Conservation (phyloP, 2,888 invertebrate genomes). For the Meghimatium bilineatum region DNA sequence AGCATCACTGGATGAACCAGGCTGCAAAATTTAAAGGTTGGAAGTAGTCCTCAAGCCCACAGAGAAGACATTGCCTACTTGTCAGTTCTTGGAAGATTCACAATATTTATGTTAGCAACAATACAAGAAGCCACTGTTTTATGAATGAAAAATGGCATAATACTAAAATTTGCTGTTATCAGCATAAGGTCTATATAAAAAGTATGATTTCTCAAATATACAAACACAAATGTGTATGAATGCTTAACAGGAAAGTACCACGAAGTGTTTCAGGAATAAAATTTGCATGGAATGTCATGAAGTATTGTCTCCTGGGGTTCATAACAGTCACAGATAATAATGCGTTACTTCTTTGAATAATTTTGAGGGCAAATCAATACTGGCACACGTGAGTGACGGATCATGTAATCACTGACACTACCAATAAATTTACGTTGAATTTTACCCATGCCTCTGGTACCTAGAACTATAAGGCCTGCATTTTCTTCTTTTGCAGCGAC, state of each 20-base stretch:
- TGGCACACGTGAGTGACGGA: slow-evolving; percentile 57
- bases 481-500: slow-evolving; percentile 53
- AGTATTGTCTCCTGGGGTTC: no score
- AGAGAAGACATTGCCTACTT: no score
- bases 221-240: background rate
- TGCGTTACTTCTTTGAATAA: background rate
- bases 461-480: slow-evolving; percentile 54
- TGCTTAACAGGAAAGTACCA: background rate
- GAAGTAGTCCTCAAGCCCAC: no score
- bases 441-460: slow-evolving; percentile 57
- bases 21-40: no score
- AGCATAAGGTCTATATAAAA: background rate
- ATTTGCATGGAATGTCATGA: background rate
- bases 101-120: background rate
- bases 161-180: background rate
- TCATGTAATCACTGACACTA: slow-evolving; percentile 59
- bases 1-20: no score
- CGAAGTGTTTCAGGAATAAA: background rate
- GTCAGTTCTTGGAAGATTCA: no score
- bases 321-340: background rate
- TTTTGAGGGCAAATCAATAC: slow-evolving; percentile 53
- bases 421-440: slow-evolving; percentile 57
- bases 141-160: background rate
- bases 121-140: background rate
- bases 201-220: background rate